Evolutionary conservation across 2,113 vertebrate species (phyloP), one percentile per base, ranked within the genome.

Genomic region (Petroica traversi): DNA sequence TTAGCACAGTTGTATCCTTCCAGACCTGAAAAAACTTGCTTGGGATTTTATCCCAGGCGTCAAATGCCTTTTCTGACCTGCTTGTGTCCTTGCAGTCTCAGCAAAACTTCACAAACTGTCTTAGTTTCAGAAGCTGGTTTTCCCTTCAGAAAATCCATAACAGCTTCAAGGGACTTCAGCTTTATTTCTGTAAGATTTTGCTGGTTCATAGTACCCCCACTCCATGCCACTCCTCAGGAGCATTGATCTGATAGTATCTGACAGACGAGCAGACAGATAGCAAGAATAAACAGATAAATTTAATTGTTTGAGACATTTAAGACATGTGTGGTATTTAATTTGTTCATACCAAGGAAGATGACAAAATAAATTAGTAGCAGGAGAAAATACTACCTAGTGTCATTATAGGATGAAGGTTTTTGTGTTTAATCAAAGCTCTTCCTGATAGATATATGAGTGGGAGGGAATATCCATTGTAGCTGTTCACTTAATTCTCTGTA

Each of bases 251-350:
- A 90, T 85, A 46, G 8, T 33, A 20, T 34, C 88, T 83, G 94
- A 93, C 85, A 94, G 78, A 85, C 0, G 0, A 93, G 34, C 26
- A 75, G 45, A 88, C 11, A 90, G 34, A 48, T n/a, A 64, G n/a
- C 36, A 73, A 79, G 78, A 88, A 79, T 38, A 41, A 85, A 33
- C 58, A 81, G 85, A 62, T 62, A 80, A 80, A 62, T 46, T 23
- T 96, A 92, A 97, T 85, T 29, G 28, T 61, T 66, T 84, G 46
- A 93, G 95, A 77, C 87, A 69, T 86, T 79, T 88, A 66, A 88
- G 89, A 91, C 18, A 33, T 43, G n/a, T 55, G 33, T 87, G 72
- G 76, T 85, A 88, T 92, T 94, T 83, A 80, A 91, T 85, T 89
- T 87, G n/a, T 85, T 94, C 78, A 55, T 93, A 63, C 40, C 57